Conservation (phyloP, 2,888 invertebrate species). For the Balanococcus diminutus region DNA sequence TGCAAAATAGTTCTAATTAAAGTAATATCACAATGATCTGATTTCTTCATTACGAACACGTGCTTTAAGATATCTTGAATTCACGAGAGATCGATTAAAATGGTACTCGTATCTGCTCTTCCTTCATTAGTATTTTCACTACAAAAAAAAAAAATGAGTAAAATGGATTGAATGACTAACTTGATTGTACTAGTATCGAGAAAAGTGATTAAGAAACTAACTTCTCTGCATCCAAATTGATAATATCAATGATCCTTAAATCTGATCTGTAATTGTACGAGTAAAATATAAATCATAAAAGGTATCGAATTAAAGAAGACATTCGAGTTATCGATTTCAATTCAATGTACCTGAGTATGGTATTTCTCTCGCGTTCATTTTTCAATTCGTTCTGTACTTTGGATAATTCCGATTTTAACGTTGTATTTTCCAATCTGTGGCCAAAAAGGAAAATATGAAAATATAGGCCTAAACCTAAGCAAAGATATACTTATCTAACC, state of each 20-base stretch:
- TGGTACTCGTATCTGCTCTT: too few relatives aligned
- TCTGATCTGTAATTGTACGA: not conserved
- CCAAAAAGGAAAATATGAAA: not conserved
- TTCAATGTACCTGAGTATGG: not conserved
- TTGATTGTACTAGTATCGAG: too few relatives aligned
- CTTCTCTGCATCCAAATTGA: not conserved
- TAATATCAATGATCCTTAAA: not conserved
- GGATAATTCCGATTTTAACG: not conserved
- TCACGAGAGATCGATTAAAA: too few relatives aligned
- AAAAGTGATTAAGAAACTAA: too few relatives aligned
- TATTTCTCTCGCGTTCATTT: not conserved
- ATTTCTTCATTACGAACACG: too few relatives aligned
- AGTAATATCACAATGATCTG: too few relatives aligned
- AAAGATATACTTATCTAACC: not conserved
- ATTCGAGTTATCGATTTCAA: not conserved
- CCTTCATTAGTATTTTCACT: too few relatives aligned
- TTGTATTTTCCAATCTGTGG: not conserved
- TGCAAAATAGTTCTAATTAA: too few relatives aligned
- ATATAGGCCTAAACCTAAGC: not conserved
- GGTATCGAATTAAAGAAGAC: not conserved
- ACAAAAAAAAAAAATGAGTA: too few relatives aligned
- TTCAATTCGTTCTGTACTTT: not conserved
- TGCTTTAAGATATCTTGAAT: too few relatives aligned
- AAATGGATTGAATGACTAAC: too few relatives aligned
- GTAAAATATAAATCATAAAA: not conserved